Evolutionary conservation across 2,888 invertebrate species (phyloP), one percentile per base, ranked within the genome.

Genomic region (Eurois occulta): DNA sequence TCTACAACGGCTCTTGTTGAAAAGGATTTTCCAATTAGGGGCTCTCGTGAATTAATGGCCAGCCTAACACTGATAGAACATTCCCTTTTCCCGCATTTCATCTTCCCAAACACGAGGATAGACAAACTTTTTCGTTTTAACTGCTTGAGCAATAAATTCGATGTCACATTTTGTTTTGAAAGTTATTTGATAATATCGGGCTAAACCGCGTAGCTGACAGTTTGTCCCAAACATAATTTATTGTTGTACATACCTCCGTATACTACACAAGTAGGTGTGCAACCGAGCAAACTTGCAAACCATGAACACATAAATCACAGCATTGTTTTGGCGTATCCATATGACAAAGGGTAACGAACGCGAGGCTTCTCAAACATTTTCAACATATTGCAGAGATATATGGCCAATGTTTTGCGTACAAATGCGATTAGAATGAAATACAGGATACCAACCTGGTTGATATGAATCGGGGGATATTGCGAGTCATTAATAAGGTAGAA

Each of bases 21-120:
- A 94, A 93, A 92, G 93, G 94, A 93, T 94, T 94, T 94, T 91
- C 92, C 93, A 93, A 94, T 94, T 94, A 94, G 89, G 90, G 89
- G 82, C 88, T 89, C 91, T 91, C 92, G 88, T 94, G 93, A 94
- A 94, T 94, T 94, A 95, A 95, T 94, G 91, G 87, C 89, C 88
- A 91, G 89, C 87, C 90, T 90, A 89, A 88, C 90, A 89, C 89
- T 92, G 91, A 92, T 93, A 92, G 92, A 94, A 93, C 91, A 91
- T 91, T 89, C 91, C 90, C 91, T 90, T 92, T 89, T 90, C 87
- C 90, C 88, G 86, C 87, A 91, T 91, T 92, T 92, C 89, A 91
- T 91, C 89, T 90, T 87, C 87, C 87, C 82, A 86, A 86, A 82
- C 82, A 68, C 60, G 32, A 70, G n/a, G 48, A 77, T 62, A 52